These are phyloP conservation scores for Luscinia luscinia DNA, from an alignment of 2,797 vertebrate genomes.

Conservation along the genomic window DNA sequence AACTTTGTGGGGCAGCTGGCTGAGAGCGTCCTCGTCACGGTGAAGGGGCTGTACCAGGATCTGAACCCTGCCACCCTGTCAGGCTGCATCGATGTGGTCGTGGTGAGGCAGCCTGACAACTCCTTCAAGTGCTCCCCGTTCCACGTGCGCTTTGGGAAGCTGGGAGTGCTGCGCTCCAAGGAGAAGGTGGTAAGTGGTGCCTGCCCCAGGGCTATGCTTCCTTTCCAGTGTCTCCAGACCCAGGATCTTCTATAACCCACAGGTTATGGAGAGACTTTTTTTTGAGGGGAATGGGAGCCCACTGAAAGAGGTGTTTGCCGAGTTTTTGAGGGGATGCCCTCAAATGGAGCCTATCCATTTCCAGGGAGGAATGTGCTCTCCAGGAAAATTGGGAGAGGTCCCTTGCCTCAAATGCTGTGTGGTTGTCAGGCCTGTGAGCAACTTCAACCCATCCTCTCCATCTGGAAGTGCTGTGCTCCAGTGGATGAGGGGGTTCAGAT, in stretches of 20 bases:
- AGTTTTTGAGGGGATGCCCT: background rate
- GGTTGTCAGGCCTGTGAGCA: background rate
- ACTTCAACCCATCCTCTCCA: background rate
- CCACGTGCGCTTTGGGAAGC: constrained; percentile 94
- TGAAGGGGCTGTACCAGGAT: constrained; percentile 91
- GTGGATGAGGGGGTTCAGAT: background rate
- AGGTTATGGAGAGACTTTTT: background rate
- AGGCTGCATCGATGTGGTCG: constrained; percentile 91
- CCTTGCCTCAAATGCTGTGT: background rate
- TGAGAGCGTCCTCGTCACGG: constrained; percentile 88
- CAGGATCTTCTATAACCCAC: background rate
- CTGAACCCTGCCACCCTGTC: constrained; percentile 93
- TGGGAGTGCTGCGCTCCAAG: constrained; percentile 90
- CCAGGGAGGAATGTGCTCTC: background rate
- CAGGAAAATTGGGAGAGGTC: background rate
- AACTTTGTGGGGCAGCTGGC: constrained; percentile 95
- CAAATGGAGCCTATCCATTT: background rate
- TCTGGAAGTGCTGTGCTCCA: background rate
- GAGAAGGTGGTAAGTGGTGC: constrained; percentile 91
- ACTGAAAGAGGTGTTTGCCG: background rate
- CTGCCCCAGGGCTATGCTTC: background rate
- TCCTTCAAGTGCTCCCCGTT: constrained; percentile 94
- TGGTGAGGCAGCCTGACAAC: constrained; percentile 90
- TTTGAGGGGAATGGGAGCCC: background rate
- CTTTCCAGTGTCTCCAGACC: background rate